These are phyloP conservation scores for Antrozous pallidus DNA, from an alignment of 2,797 vertebrate species.

Conservation along the genomic window DNA sequence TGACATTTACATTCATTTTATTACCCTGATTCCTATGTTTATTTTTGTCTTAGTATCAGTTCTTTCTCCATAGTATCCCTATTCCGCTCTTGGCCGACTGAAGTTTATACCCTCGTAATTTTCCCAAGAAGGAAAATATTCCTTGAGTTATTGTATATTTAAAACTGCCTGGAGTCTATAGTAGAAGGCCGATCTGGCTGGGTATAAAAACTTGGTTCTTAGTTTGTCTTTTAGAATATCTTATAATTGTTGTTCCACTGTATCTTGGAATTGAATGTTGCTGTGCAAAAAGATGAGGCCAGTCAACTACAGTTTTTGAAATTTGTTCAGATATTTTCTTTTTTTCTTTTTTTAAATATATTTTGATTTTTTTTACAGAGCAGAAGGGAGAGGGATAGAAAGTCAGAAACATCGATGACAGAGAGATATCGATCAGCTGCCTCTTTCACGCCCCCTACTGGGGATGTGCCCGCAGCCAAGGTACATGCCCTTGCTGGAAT, in stretches of 20 bases:
- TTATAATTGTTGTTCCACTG: neutral
- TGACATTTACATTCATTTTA: neutral
- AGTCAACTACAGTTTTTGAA: too few relatives aligned
- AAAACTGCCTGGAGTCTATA: neutral
- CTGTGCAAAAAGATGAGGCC: too few relatives aligned
- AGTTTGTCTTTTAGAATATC: neutral
- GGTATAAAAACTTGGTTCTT: neutral
- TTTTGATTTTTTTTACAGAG: too few relatives aligned
- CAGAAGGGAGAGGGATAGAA: too few relatives aligned
- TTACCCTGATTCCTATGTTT: neutral
- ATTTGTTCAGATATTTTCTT: too few relatives aligned
- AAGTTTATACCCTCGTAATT: neutral
- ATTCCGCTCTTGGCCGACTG: neutral
- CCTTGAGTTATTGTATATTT: neutral
- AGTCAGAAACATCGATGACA: too few relatives aligned
- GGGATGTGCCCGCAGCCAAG: too few relatives aligned
- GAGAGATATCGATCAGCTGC: too few relatives aligned
- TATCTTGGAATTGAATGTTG: too few relatives aligned
- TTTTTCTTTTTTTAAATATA: too few relatives aligned
- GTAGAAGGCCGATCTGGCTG: neutral
- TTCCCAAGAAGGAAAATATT: neutral
- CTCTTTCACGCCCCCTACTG: too few relatives aligned
- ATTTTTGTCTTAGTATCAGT: neutral
- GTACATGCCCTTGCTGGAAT: too few relatives aligned
- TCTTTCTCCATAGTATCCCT: neutral